Percentiles rank a stretch among this genome's conserved stretches.
These are phyloP conservation scores for Berghia stephanieae DNA, from an alignment of 1,140 invertebrate genomes.

Conservation along the genomic window DNA sequence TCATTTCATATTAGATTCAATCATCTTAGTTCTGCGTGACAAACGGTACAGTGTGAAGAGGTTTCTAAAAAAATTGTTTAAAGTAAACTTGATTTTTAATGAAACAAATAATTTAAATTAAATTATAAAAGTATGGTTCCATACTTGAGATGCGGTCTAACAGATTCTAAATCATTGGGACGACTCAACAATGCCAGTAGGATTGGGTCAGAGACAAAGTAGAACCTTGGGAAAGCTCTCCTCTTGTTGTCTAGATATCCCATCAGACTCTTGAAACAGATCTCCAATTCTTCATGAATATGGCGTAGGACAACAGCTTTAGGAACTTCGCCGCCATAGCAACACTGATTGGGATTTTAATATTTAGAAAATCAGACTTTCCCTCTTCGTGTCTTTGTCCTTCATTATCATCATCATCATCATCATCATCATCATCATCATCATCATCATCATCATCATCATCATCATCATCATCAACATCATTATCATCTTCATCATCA, in stretches of 20 bases:
- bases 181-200: conserved; percentile 62
- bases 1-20: too few species aligned
- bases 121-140: too few species aligned
- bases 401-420: neutral
- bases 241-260: conserved; percentile 66
- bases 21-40: too few species aligned
- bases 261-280: conserved; percentile 65
- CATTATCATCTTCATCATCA: too few species aligned
- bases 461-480: too few species aligned
- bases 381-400: neutral
- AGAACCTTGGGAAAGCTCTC: conserved; percentile 63
- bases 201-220: conserved; percentile 64
- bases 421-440: too few species aligned
- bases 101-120: too few species aligned
- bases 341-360: conserved; percentile 58
- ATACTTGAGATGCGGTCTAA: conserved; percentile 63
- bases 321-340: conserved; percentile 64
- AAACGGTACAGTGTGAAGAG: too few species aligned
- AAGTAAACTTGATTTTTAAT: too few species aligned
- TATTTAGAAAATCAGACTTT: neutral
- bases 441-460: too few species aligned
- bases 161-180: conserved; percentile 63
- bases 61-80: too few species aligned
- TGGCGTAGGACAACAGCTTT: conserved; percentile 62
- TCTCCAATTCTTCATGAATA: conserved; percentile 66